phyloP scores from a whole-genome alignment of 2,797 vertebrate species.

The Karalla daura region DNA sequence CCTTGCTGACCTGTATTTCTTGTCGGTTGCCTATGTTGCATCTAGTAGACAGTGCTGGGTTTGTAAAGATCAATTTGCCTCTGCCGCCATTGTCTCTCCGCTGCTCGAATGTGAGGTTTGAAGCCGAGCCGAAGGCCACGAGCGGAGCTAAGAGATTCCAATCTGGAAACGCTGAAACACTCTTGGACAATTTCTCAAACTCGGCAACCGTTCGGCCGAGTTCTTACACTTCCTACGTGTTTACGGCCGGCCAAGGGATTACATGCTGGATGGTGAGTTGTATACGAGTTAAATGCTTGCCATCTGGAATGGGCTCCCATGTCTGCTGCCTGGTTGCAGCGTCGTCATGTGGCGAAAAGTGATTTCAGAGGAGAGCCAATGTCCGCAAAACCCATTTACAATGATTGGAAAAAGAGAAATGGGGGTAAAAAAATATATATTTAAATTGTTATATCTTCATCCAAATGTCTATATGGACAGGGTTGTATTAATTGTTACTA shows the following conservation, averaged over 20 bases:
- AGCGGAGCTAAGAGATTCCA: constrained; percentile 16
- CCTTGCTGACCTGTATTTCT: constrained; percentile 44
- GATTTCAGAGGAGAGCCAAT: constrained; percentile 19
- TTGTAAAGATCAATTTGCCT: constrained; percentile 16
- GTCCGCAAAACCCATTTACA: neutral
- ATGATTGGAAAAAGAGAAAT: constrained; percentile 21
- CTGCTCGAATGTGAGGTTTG: neutral
- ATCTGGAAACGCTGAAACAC: constrained; percentile 25
- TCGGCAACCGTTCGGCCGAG: no score
- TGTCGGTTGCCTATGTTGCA: constrained; percentile 34
- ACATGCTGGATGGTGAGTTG: constrained; percentile 31
- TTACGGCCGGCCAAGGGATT: constrained; percentile 27
- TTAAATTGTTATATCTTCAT: constrained; percentile 17
- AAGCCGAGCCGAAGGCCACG: constrained; percentile 1
- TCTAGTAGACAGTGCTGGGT: constrained; percentile 28
- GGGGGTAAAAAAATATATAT: constrained; percentile 7
- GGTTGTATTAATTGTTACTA: constrained; percentile 24
- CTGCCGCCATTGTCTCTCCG: constrained; percentile 27
- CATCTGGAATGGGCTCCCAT: constrained; percentile 58
- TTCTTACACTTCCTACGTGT: constrained; percentile 45
- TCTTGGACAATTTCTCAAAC: constrained; percentile 12
- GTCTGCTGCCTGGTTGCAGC: constrained; percentile 57
- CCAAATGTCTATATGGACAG: constrained; percentile 9
- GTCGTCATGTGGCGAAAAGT: constrained; percentile 25
- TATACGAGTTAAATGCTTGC: constrained; percentile 38